Base-by-base conservation (phyloP, 2,113 vertebrate species). In the Oreochromis niloticus region DNA sequence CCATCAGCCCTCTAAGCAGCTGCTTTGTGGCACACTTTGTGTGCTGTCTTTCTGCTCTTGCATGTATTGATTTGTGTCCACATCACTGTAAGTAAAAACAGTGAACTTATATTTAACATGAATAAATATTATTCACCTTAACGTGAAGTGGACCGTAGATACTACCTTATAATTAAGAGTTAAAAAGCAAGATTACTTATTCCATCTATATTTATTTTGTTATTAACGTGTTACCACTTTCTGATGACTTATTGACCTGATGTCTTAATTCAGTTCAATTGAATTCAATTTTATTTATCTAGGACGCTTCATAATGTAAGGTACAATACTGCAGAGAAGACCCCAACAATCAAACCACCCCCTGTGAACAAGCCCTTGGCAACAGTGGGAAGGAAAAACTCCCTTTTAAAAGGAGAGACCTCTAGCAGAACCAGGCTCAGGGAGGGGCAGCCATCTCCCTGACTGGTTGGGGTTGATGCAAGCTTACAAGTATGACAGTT, bases 381-480 rank as follows among this genome's bases (percentile, higher is more conserved):
- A 68, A 68, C 19, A 22, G 61, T 68, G 3, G 6, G 34, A 39
- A 39, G 22, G 34, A 68, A 66, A 68, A 68, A 22, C 4, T 39
- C 61, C 0, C 6, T 68, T 68, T 68, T 68, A 68, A 68, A 68
- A 39, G 11, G 61, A 8, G 61, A 68, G 0, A 2, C 6, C 1
- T 39, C 19, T 13, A 68, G 6, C 61, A 22, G 19, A 39, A 68
- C 4, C 34, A 68, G 61, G 34, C 61, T 39, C 34, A 68, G 61
- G 61, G 34, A 68, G 34, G 34, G 19, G 61, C 61, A 66, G 61
- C 34, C 34, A 66, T 66, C 61, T 66, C 61, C 61, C 34, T 66
- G 61, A 66, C 61, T 39, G 61, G 10, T 66, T 66, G 61, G 61
- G 61, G 34, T 66, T 66, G 34, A 39, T 68, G 61, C 61, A 68